Base-by-base conservation (phyloP, 2,113 vertebrate genomes). In the Falco punctatus region DNA sequence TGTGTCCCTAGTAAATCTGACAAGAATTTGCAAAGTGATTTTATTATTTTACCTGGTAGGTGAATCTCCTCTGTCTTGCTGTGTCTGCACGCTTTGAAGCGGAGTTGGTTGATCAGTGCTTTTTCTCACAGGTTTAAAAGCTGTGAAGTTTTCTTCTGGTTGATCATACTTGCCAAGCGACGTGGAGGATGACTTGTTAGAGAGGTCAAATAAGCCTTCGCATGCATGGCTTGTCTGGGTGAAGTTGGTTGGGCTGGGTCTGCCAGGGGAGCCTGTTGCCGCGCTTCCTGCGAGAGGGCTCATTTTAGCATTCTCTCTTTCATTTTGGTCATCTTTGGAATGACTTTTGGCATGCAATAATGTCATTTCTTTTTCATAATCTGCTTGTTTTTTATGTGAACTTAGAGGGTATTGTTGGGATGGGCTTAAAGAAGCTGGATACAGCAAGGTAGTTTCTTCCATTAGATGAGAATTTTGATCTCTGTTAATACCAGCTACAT, bases 281-380 rank as follows among this genome's bases (percentile, higher is more conserved):
- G 99, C 99, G 0, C 98, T 99, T 27, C 99, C 99, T 1, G 98
- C 99, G 1, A 98, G 98, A 5, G 99, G 99, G 90, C 99, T 99
- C 97, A 98, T 98, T 80, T 99, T 98, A 48, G 98, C 98, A 28
- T 98, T 98, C 46, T 98, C 98, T 54, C 98, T 96, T 71, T 99
- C 98, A 16, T 96, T 97, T 77, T 97, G 98, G 14, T 97, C 96
- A 2, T 98, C 97, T 84, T 97, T 98, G 77, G 97, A 73, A 80
- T 95, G 78, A 17, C 93, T 97, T 95, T 98, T 97, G 27, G 81
- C 33, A 13, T 98, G 97, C 22, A 97, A 44, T 42, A 89, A 75
- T 1, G 94, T 96, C 0, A 96, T 97, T 94, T 97, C 97, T 61
- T 98, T 98, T 91, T 98, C 98, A 30, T 94, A 86, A 87, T 96